A percentile compares a stretch with the other conserved stretches of the same genome.
These are phyloP conservation scores for Acleris sparsana DNA, from an alignment of 2,888 invertebrate species.

Conservation along the genomic window DNA sequence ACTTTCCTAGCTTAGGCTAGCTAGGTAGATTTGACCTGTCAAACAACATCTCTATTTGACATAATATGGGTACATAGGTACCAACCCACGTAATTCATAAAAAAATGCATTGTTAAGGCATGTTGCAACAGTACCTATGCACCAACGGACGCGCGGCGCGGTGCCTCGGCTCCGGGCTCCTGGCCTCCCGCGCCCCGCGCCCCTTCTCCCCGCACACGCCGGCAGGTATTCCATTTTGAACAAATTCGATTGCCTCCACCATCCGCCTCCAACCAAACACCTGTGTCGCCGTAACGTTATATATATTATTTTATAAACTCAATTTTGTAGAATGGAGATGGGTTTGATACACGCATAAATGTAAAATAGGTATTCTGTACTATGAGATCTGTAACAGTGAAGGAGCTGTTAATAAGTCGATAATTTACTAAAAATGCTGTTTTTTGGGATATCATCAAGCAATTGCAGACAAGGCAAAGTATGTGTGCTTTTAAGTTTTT, in stretches of 20 bases:
- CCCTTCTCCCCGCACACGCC: conserved; percentile 22
- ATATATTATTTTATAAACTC: conserved; percentile 27
- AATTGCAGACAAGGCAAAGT: too few species aligned
- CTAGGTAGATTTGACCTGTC: too few species aligned
- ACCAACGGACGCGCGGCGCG: too few species aligned
- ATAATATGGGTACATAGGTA: too few species aligned
- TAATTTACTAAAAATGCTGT: not conserved
- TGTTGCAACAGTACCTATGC: too few species aligned
- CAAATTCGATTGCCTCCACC: conserved; percentile 56
- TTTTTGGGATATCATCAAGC: not conserved
- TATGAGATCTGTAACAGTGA: not conserved
- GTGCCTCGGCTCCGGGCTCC: too few species aligned
- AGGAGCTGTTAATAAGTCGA: not conserved
- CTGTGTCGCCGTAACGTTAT: conserved; percentile 40
- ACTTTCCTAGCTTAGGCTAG: too few species aligned
- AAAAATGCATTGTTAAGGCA: too few species aligned
- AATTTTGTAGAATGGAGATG: conserved; percentile 27
- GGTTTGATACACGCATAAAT: conserved; percentile 12
- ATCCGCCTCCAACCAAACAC: conserved; percentile 45
- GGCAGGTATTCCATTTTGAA: conserved; percentile 53
- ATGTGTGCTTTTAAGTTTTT: too few species aligned
- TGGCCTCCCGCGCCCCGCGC: too few species aligned
- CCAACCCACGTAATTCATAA: too few species aligned
- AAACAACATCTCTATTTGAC: too few species aligned
- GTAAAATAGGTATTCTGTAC: conserved; percentile 5